phyloP scores from a whole-genome alignment of 2,888 invertebrate species.

The Drosophila melanosoma region DNA sequence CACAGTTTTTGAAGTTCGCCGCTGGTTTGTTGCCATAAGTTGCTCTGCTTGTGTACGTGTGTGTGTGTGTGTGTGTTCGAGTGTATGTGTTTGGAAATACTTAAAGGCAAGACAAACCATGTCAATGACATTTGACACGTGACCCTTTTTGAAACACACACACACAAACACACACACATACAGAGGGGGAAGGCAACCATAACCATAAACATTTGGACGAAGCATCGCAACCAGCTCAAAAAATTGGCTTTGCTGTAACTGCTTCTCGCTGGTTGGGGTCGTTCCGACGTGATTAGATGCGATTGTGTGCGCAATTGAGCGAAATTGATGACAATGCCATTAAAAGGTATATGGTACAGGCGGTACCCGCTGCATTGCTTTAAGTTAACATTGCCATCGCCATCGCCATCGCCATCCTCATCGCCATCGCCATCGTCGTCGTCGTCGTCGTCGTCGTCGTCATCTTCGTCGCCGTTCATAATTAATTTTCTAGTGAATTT shows the following conservation, averaged over 20 bases:
- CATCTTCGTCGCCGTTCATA: conserved; percentile 64
- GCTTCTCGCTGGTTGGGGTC: conserved; percentile 56
- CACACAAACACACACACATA: conserved; percentile 24
- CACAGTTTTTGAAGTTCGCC: conserved; percentile 63
- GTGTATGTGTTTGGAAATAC: conserved; percentile 59
- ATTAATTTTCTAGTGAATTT: conserved; percentile 80
- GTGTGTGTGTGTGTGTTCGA: conserved; percentile 19
- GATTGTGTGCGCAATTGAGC: conserved; percentile 81
- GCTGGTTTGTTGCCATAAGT: conserved; percentile 39
- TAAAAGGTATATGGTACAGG: conserved; percentile 70
- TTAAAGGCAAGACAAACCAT: conserved; percentile 76
- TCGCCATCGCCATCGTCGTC: neutral
- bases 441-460: conserved; percentile 14
- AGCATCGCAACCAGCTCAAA: conserved; percentile 46
- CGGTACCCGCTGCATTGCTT: conserved; percentile 60
- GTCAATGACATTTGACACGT: conserved; percentile 81
- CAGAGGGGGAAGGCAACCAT: conserved; percentile 46
- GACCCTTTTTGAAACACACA: conserved; percentile 67
- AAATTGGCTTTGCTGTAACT: conserved; percentile 40
- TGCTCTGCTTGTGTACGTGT: conserved; percentile 13
- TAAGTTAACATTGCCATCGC: conserved; percentile 17
- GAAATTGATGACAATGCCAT: conserved; percentile 78
- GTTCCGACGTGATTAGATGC: conserved; percentile 77
- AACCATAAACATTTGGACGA: conserved; percentile 74
- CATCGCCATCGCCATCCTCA: conserved; percentile 15